phyloP scores from a whole-genome alignment of 1,140 invertebrate genomes.

The Sitodiplosis mosellana region DNA sequence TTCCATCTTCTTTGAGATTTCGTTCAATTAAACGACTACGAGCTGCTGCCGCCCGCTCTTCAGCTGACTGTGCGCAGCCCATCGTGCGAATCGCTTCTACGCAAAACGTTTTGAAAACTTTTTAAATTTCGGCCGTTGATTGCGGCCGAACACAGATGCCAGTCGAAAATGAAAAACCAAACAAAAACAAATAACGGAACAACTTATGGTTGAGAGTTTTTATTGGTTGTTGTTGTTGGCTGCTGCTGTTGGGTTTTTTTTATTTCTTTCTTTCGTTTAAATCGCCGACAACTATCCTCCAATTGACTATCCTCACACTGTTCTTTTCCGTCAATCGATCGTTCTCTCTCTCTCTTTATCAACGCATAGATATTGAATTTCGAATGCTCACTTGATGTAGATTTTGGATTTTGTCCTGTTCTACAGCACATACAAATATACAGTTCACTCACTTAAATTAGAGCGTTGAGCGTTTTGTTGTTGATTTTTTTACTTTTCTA shows the following conservation, averaged over 20 bases:
- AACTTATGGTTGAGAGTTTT: not conserved
- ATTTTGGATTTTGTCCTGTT: not conserved
- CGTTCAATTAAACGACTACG: slow-evolving; percentile 94
- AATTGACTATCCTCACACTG: too few relatives aligned
- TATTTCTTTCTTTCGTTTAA: too few relatives aligned
- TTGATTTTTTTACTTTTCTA: not conserved
- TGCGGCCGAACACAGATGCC: not conserved
- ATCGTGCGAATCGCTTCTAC: slow-evolving; percentile 44
- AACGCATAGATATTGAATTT: not conserved
- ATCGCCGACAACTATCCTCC: too few relatives aligned
- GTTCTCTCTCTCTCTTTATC: too few relatives aligned
- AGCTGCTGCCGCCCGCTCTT: slow-evolving; percentile 90
- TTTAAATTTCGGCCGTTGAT: slow-evolving; percentile 22
- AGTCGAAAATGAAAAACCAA: not conserved
- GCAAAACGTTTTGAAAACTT: slow-evolving; percentile 28
- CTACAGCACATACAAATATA: not conserved
- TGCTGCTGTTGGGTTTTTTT: too few relatives aligned
- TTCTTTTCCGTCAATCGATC: too few relatives aligned
- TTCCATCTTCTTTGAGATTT: slow-evolving; percentile 95
- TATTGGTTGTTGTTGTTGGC: too few relatives aligned
- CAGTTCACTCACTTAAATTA: not conserved
- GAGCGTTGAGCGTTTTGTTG: not conserved
- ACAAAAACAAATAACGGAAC: not conserved
- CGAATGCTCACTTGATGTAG: not conserved
- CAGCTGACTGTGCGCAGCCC: slow-evolving; percentile 97